Evolutionary conservation across 2,888 invertebrate species (phyloP).

Genomic region (Rhingia rostrata): DNA sequence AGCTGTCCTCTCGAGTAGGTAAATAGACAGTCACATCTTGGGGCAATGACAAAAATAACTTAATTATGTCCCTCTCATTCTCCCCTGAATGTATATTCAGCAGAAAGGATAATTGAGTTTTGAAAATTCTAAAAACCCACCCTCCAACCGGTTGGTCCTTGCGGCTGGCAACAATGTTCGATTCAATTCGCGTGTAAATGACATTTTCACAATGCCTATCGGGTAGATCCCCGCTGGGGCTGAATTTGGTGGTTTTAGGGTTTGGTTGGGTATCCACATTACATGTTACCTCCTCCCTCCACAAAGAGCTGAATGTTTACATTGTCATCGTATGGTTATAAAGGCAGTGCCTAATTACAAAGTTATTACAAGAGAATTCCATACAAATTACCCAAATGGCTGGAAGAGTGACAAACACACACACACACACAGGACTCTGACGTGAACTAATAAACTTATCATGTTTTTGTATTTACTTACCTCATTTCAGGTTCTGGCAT

Average conservation of each 20-base stretch:
- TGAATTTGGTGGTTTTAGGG: conserved; percentile 34
- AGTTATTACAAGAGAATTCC: conserved; percentile 36
- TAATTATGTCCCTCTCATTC: conserved; percentile 50
- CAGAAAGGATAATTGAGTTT: conserved; percentile 65
- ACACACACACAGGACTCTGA: conserved; percentile 48
- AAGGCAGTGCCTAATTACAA: conserved; percentile 7
- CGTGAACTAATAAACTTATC: conserved; percentile 76
- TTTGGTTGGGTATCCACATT: neutral
- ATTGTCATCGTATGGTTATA: neutral
- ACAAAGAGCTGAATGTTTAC: neutral
- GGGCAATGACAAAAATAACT: conserved; percentile 59
- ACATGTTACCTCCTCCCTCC: neutral
- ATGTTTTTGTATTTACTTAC: neutral
- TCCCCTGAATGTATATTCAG: conserved; percentile 38
- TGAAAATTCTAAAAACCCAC: conserved; percentile 43
- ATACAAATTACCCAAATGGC: conserved; percentile 24
- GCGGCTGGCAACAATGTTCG: conserved; percentile 66
- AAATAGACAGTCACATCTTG: conserved; percentile 49
- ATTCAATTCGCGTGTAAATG: conserved; percentile 60
- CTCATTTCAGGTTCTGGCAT: conserved; percentile 84
- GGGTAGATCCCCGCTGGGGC: conserved; percentile 1
- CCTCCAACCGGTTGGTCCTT: conserved; percentile 9
- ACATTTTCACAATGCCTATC: conserved; percentile 52
- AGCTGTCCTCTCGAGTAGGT: neutral
- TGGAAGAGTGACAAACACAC: conserved; percentile 32